Conservation (phyloP, 2,888 invertebrate genomes). For the Drosophila tripunctata region DNA sequence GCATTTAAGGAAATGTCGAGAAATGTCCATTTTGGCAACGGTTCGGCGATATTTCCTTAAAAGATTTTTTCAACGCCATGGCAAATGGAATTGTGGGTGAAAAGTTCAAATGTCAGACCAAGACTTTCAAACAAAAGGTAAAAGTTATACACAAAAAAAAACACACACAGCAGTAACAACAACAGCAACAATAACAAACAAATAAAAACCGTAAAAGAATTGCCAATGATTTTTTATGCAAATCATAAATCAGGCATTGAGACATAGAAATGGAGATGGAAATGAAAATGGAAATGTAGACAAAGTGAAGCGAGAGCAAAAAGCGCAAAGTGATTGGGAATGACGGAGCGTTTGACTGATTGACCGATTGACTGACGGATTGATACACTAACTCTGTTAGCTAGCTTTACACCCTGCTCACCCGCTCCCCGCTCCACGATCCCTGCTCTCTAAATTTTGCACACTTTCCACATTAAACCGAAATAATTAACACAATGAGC, state of each 20-base stretch:
- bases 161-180: neutral
- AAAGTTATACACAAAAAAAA: conserved; percentile 52
- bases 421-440: neutral
- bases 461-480: conserved; percentile 69
- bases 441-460: conserved; percentile 54
- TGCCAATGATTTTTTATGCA: conserved; percentile 77
- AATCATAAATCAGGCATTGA: conserved; percentile 76
- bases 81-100: conserved; percentile 80
- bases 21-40: conserved; percentile 76
- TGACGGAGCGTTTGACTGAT: conserved; percentile 71
- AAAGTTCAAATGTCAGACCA: conserved; percentile 80
- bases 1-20: conserved; percentile 81
- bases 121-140: conserved; percentile 75
- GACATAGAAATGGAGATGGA: conserved; percentile 57
- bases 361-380: conserved; percentile 37
- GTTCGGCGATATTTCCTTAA: conserved; percentile 71
- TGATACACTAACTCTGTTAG: conserved; percentile 32
- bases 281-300: conserved; percentile 32
- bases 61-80: conserved; percentile 52
- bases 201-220: conserved; percentile 63
- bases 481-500: conserved; percentile 59
- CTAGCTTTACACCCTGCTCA: no score
- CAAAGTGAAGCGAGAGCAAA: conserved; percentile 36
- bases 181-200: conserved; percentile 28
- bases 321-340: conserved; percentile 72